phyloP scores from a whole-genome alignment of 2,888 invertebrate genomes.

The Sinopyrophorus schimmeli region DNA sequence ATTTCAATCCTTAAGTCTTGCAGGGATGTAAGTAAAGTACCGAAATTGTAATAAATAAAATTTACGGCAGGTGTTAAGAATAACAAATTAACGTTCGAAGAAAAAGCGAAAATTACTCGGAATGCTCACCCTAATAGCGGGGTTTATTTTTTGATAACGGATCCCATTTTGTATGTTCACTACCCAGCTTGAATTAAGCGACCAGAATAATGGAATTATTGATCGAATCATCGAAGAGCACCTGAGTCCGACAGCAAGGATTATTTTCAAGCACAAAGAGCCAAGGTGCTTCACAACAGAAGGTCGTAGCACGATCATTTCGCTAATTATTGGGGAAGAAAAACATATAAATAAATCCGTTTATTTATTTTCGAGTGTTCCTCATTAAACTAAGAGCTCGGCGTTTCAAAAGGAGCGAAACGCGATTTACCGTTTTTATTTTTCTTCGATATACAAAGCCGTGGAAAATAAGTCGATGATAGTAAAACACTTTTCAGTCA shows the following conservation, averaged over 20 bases:
- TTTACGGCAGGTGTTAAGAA: too few species aligned
- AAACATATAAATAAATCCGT: too few species aligned
- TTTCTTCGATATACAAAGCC: slow-evolving; percentile 19
- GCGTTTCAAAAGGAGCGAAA: slow-evolving; percentile 6
- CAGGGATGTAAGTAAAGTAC: too few species aligned
- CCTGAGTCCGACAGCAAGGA: slow-evolving; percentile 29
- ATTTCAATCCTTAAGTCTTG: too few species aligned
- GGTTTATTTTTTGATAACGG: slow-evolving; percentile 17
- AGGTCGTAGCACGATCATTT: slow-evolving; percentile 16
- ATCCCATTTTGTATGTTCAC: slow-evolving; percentile 11
- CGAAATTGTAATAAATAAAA: too few species aligned
- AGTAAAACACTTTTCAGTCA: slow-evolving; percentile 31
- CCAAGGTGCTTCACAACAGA: slow-evolving; percentile 9
- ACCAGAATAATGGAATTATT: slow-evolving; percentile 28
- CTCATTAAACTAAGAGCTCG: background rate
- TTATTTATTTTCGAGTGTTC: too few species aligned
- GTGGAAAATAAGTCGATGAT: slow-evolving; percentile 30
- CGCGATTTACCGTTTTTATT: slow-evolving; percentile 23
- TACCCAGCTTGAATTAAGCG: slow-evolving; percentile 18
- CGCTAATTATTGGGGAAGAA: too few species aligned
- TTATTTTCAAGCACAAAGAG: slow-evolving; percentile 22
- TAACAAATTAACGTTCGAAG: too few species aligned
- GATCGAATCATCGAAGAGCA: slow-evolving; percentile 28
- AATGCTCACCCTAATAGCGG: too few species aligned
- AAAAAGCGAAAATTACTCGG: too few species aligned